Percentiles rank a stretch among this genome's conserved stretches.
Conservation (phyloP, 1,140 invertebrate genomes). For the Eupeodes corollae region DNA sequence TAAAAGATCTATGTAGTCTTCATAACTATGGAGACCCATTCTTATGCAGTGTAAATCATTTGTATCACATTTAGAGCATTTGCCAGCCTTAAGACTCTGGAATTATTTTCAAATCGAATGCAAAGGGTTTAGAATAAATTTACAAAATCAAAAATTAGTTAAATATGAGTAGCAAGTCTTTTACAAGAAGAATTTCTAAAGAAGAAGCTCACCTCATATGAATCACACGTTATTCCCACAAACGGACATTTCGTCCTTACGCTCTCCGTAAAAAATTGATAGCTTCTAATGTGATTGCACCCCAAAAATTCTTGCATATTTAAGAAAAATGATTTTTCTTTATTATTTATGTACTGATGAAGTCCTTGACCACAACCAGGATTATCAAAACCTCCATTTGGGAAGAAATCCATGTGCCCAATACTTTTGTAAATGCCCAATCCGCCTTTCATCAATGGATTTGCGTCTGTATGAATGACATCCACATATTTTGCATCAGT, state of each 20-base stretch:
- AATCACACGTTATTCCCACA: constrained; percentile 60
- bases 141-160: no score
- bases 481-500: constrained; percentile 78
- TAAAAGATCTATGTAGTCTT: constrained; percentile 40
- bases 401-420: constrained; percentile 83
- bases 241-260: constrained; percentile 65
- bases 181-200: no score
- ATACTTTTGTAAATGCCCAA: constrained; percentile 71
- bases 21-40: constrained; percentile 52
- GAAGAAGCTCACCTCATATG: constrained; percentile 53
- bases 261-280: constrained; percentile 77
- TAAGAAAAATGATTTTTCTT: constrained; percentile 43
- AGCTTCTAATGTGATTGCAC: constrained; percentile 75
- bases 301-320: constrained; percentile 64
- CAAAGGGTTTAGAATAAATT: no score
- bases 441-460: constrained; percentile 65
- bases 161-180: no score
- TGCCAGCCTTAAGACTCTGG: constrained; percentile 56
- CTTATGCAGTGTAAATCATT: constrained; percentile 51
- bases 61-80: constrained; percentile 60
- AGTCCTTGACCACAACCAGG: constrained; percentile 71
- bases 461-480: constrained; percentile 79
- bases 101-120: no score
- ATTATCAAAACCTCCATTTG: constrained; percentile 74
- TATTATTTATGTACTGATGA: constrained; percentile 51